Base-by-base conservation (phyloP, 64 coral and sea anemone species). In the Astreopora myriophthalma region DNA sequence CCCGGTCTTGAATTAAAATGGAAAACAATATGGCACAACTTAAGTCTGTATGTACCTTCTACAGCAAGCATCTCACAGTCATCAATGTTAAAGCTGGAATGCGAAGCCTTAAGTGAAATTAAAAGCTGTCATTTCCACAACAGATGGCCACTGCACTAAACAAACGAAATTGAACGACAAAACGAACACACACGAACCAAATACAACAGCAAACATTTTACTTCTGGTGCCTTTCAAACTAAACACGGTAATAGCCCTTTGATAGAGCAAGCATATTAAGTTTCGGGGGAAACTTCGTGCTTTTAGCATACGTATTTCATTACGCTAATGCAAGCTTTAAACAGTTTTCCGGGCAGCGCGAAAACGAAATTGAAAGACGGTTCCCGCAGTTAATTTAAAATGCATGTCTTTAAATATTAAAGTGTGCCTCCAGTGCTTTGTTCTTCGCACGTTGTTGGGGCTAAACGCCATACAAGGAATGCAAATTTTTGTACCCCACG, bases 81-180 rank as follows among this genome's bases (percentile, higher is more conserved):
- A 31, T 73, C 33, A 36, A 37, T 34, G 20, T 9, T 58, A 28
- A 80, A 49, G 6, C 14, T 4, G n/a, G 31, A 64, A 83, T n/a
- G 79, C 64, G 22, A 35, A 38, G 8, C 8, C 25, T 37, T 23
- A 38, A 80, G 30, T 16, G 28, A 26, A 44, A 44, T 44, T 8
- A 5, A 55, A 64, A 64, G 32, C 58, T 83, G 79, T 83, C 79
- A 83, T 64, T 83, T 63, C 8, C 79, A 3, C 8, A 33, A 58
- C 79, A 83, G 79, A 57, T 83, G 79, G 52, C 23, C 79, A 65
- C 55, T 4, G 57, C 79, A 55, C 51, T 55, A 83, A 66, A 64
- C 79, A 83, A 83, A 83, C 57, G 32, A 83, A 83, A 83, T 64
- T 83, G 48, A 36, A 83, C 34, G 55, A 83, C 29, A 63, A 73